phyloP scores from a whole-genome alignment of 2,888 invertebrate species.

The Catocala nupta region DNA sequence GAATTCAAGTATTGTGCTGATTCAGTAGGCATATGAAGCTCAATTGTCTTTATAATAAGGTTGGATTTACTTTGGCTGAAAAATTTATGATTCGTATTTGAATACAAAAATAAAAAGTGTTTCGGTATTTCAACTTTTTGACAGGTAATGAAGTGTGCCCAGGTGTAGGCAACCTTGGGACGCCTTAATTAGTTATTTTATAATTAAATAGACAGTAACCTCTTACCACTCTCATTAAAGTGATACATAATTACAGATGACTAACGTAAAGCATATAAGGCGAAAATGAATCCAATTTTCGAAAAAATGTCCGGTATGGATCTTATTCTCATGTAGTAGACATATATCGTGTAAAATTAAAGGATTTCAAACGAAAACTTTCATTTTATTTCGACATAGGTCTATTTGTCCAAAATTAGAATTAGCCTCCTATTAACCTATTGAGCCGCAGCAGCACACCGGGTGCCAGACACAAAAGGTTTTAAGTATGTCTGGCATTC shows the following conservation, averaged over 20 bases:
- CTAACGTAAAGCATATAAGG: too few relatives aligned
- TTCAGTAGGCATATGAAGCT: conserved; percentile 32
- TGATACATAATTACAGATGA: neutral
- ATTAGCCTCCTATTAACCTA: too few relatives aligned
- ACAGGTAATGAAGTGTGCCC: conserved; percentile 59
- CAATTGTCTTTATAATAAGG: conserved; percentile 40
- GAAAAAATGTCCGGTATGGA: too few relatives aligned
- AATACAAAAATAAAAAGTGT: conserved; percentile 53
- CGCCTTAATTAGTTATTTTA: conserved; percentile 30
- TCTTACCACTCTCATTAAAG: neutral
- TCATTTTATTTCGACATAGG: too few relatives aligned
- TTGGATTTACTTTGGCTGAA: conserved; percentile 32
- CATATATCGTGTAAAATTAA: too few relatives aligned
- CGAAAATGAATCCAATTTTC: too few relatives aligned
- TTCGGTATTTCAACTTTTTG: conserved; percentile 57
- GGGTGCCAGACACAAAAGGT: too few relatives aligned
- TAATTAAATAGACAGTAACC: neutral
- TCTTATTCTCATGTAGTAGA: too few relatives aligned
- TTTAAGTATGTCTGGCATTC: too few relatives aligned
- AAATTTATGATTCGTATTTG: conserved; percentile 37
- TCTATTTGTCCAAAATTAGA: too few relatives aligned
- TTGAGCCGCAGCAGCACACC: too few relatives aligned
- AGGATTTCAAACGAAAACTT: too few relatives aligned
- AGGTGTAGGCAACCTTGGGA: conserved; percentile 50
- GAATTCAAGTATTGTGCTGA: conserved; percentile 27